phyloP scores from a whole-genome alignment of 53 echinoderm and acorn worm species.

The Paelopatides confundens region DNA sequence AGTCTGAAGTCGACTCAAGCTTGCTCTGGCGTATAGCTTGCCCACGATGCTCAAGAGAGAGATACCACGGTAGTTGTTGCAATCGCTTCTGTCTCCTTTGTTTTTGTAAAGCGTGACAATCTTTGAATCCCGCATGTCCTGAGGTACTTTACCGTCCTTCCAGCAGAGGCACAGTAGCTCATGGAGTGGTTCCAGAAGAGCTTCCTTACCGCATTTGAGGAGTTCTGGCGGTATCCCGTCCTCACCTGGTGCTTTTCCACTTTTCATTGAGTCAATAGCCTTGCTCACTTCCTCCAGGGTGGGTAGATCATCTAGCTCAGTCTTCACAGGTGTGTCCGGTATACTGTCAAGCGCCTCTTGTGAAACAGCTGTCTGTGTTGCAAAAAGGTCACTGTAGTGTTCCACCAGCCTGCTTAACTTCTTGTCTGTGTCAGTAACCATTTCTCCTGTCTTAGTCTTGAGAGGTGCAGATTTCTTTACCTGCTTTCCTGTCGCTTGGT shows the following conservation, averaged over 20 bases:
- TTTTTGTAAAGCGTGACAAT: conserved; percentile 75
- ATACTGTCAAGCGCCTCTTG: too few relatives aligned
- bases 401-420: conserved; percentile 49
- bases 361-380: conserved; percentile 1
- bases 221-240: background rate
- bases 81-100: conserved; percentile 61
- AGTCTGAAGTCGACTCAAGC: conserved; percentile 30
- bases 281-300: background rate
- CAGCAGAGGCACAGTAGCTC: conserved; percentile 61
- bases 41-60: conserved; percentile 66
- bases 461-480: conserved; percentile 40
- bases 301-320: background rate
- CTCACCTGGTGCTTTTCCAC: background rate
- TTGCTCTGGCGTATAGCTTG: conserved; percentile 55
- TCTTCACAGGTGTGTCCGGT: background rate
- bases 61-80: conserved; percentile 69
- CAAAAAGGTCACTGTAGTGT: conserved; percentile 23
- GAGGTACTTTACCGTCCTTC: conserved; percentile 56
- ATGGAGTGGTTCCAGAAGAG: conserved; percentile 18
- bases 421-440: conserved; percentile 31
- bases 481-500: conserved; percentile 23
- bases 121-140: conserved; percentile 59
- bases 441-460: conserved; percentile 8
- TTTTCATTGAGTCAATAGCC: background rate
- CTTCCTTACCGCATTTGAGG: background rate